These are phyloP conservation scores for Coracopsis vasa DNA, from an alignment of 2,113 vertebrate species.

Conservation along the genomic window DNA sequence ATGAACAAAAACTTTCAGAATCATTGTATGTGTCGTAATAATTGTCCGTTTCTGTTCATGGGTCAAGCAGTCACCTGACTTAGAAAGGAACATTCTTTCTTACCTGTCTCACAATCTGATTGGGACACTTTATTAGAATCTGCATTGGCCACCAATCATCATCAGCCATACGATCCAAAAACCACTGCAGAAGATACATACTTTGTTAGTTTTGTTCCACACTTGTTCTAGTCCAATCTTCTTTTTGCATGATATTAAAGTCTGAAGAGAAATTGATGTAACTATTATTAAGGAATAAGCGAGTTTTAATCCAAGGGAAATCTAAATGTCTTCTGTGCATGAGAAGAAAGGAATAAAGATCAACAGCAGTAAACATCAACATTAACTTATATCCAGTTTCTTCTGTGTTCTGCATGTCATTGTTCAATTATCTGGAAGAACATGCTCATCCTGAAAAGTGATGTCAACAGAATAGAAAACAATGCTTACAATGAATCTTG, in stretches of 20 bases:
- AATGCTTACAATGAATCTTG: background rate
- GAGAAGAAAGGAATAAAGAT: constrained; percentile 1
- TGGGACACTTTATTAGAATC: constrained; percentile 98
- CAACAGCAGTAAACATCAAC: background rate
- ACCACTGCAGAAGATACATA: constrained; percentile 85
- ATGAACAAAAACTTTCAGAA: background rate
- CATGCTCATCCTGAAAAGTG: background rate
- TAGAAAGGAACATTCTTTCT: constrained; percentile 25
- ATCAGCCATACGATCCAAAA: constrained; percentile 98
- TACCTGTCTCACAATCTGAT: constrained; percentile 98
- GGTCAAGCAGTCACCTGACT: background rate
- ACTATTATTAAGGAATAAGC: constrained; percentile 27
- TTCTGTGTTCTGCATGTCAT: background rate
- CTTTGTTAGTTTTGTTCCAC: constrained; percentile 43
- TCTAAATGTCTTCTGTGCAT: background rate
- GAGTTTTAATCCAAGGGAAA: constrained; percentile 26
- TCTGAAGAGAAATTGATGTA: constrained; percentile 40
- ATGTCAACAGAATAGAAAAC: background rate
- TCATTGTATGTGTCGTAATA: background rate
- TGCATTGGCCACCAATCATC: constrained; percentile 99
- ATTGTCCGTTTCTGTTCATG: background rate
- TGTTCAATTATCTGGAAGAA: background rate
- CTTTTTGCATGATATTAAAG: constrained; percentile 40
- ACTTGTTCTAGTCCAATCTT: constrained; percentile 39
- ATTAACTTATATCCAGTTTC: background rate